phyloP scores from a whole-genome alignment of 2,113 vertebrate genomes.

The Corythornis cristatus region DNA sequence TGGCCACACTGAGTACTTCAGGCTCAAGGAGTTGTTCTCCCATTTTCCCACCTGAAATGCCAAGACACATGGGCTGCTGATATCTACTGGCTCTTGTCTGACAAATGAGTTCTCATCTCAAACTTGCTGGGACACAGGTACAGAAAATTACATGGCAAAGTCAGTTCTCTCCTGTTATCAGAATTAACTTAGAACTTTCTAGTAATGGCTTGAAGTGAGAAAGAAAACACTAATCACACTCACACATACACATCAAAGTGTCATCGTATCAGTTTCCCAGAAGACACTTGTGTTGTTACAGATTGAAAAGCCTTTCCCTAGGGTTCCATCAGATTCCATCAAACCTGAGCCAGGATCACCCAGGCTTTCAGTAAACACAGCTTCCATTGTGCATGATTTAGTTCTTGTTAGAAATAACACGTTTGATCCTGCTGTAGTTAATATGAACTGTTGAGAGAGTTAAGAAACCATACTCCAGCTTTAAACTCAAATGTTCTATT shows the following conservation, averaged over 20 bases:
- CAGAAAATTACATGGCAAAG: neutral
- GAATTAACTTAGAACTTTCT: neutral
- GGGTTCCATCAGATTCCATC: neutral
- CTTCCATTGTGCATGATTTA: neutral
- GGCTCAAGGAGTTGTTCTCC: conserved; percentile 92
- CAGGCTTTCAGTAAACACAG: neutral
- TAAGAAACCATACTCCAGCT: neutral
- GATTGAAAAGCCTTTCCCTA: neutral
- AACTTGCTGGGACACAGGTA: neutral
- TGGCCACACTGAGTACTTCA: conserved; percentile 95
- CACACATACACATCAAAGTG: neutral
- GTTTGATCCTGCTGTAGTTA: neutral
- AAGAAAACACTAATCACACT: neutral
- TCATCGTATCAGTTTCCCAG: neutral
- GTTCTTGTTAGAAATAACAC: neutral
- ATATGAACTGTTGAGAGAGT: neutral
- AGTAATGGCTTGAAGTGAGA: neutral
- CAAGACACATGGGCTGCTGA: neutral
- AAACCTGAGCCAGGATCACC: neutral
- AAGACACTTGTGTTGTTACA: neutral
- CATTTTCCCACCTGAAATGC: conserved; percentile 89
- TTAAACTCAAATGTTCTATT: neutral
- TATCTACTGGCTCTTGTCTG: neutral
- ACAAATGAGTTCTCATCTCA: neutral
- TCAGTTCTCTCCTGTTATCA: neutral